Evolutionary conservation across 2,113 vertebrate genomes (phyloP), one percentile per base, ranked within the genome.

Genomic region (Indicator indicator): DNA sequence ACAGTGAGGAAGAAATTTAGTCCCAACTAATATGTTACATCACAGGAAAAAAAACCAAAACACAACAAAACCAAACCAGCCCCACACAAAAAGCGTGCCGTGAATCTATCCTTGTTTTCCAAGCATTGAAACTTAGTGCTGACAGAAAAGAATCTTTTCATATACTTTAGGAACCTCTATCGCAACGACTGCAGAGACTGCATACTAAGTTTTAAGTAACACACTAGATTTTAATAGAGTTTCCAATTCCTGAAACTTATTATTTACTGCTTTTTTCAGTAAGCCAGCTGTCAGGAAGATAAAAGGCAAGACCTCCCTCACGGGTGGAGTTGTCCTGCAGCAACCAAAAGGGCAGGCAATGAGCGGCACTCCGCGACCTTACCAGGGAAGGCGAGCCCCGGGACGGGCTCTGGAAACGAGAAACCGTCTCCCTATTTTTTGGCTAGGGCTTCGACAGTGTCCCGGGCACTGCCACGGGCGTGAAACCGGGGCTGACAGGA

Each of bases 281-380:
- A 38, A 64, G 80, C 5, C 69, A 4, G 32, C 65, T 9, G 67
- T 26, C 60, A 4, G 33, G 32, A 30, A 26, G 36, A 19, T n/a
- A 14, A 23, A 14, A 12, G 0, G 21, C 33, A 44, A 73, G 65
- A 16, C 15, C 54, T 75, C 52, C 65, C 65, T 63, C 62, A 5
- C 14, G 42, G 79, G 50, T 0, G 75, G 32, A 26, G 48, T 1
- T 16, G 64, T 1, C 20, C 77, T 9, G 42, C 74, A 16, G 68
- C n/a, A 5, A 0, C 33, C 9, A 2, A 4, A 11, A 5, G 11
- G 36, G 33, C 21, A 3, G 0, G 26, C 79, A 26, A 12, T 2
- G 7, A 33, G 28, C 7, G 32, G 80, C 27, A 11, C n/a, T 16
- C 7, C 15, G 16, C 20, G 2, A 32, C 42, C 42, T 13, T 16